Evolutionary conservation across 1,140 invertebrate species (phyloP).

Genomic region (Drosophila cardini): DNA sequence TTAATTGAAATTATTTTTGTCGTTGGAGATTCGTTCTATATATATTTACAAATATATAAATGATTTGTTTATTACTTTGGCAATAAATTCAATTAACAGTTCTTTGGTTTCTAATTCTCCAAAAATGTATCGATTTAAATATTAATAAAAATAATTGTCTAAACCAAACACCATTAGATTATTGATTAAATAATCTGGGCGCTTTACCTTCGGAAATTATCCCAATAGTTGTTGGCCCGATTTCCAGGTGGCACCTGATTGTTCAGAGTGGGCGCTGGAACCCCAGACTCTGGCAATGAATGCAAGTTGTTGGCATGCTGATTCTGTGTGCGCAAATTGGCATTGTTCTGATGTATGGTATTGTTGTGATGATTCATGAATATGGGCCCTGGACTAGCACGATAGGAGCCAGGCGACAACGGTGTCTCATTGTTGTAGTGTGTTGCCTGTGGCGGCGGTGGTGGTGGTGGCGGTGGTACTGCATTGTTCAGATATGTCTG

Average conservation of each 20-base stretch:
- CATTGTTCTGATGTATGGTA: slow-evolving; percentile 81
- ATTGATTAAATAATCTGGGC: slow-evolving; percentile 3
- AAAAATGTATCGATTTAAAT: slow-evolving; percentile 13
- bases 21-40: slow-evolving; percentile 23
- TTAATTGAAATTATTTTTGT: slow-evolving; percentile 24
- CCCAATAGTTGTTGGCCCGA: slow-evolving; percentile 95
- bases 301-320: slow-evolving; percentile 79
- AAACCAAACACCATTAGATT: slow-evolving; percentile 34
- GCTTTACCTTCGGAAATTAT: slow-evolving; percentile 94
- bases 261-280: slow-evolving; percentile 87
- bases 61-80: slow-evolving; percentile 41
- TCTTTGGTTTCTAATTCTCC: slow-evolving; percentile 40
- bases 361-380: slow-evolving; percentile 84
- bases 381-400: slow-evolving; percentile 75
- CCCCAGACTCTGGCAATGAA: slow-evolving; percentile 54
- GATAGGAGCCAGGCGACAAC: slow-evolving; percentile 68
- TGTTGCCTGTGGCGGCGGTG: slow-evolving; percentile 48
- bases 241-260: slow-evolving; percentile 95
- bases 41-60: slow-evolving; percentile 15
- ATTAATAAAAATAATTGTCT: slow-evolving; percentile 23
- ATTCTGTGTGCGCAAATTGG: slow-evolving; percentile 80
- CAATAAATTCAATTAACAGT: slow-evolving; percentile 42
- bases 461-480: slow-evolving; percentile 44
- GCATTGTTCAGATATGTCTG: slow-evolving; percentile 70
- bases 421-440: slow-evolving; percentile 79